phyloP scores from a whole-genome alignment of 2,113 vertebrate species.

The Panthera uncia region DNA sequence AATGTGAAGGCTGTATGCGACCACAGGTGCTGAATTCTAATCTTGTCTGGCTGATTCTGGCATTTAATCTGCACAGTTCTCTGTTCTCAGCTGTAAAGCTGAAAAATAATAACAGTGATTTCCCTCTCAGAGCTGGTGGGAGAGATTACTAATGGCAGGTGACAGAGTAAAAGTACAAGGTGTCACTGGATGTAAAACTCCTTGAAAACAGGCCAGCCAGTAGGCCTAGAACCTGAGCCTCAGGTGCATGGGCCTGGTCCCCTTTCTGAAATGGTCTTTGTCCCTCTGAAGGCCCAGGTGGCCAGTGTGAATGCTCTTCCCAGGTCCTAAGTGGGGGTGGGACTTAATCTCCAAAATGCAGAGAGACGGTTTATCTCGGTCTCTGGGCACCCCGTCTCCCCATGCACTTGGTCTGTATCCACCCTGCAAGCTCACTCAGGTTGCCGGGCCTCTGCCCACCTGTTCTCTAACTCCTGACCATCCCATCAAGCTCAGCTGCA shows the following conservation, averaged over 20 bases:
- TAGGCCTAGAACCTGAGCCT: not conserved
- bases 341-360: not conserved
- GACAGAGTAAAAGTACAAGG: not conserved
- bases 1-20: accelerated
- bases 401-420: not conserved
- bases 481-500: not conserved
- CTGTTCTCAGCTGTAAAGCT: not conserved
- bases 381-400: too few species aligned
- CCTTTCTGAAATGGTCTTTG: not conserved
- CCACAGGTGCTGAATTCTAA: not conserved
- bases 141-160: conserved; percentile 21
- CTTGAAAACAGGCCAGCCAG: not conserved
- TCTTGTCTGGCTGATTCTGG: not conserved
- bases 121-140: not conserved
- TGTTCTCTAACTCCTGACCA: not conserved
- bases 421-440: not conserved
- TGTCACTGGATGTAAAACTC: not conserved
- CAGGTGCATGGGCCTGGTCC: accelerated
- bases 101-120: conserved; percentile 15
- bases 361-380: not conserved
- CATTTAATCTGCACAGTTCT: not conserved
- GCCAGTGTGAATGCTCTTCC: accelerated
- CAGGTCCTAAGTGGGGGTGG: accelerated
- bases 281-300: not conserved
- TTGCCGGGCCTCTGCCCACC: not conserved